phyloP scores from a whole-genome alignment of 2,888 invertebrate genomes.

The Pollenia angustigena region DNA sequence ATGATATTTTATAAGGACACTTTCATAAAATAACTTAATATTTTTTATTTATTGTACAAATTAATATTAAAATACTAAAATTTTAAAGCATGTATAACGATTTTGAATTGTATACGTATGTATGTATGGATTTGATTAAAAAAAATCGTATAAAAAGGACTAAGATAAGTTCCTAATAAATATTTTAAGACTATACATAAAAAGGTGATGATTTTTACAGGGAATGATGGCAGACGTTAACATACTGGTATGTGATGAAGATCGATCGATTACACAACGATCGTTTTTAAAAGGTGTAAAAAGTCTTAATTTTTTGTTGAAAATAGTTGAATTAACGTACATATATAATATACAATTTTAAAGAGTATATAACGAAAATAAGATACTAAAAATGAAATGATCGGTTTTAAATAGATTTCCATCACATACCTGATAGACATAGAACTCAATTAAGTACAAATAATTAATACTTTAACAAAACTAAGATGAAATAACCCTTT shows the following conservation, averaged over 20 bases:
- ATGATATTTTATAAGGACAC: conserved; percentile 43
- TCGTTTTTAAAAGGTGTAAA: no score
- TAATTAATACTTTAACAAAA: conserved; percentile 53
- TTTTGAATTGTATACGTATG: background rate
- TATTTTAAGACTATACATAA: conserved; percentile 2
- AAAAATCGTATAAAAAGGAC: conserved; percentile 30
- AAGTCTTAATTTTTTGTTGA: no score
- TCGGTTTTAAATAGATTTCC: no score
- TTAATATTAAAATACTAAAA: conserved; percentile 2
- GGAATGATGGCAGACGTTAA: conserved; percentile 55
- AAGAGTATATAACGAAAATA: no score
- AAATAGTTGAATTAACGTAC: no score
- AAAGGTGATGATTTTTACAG: conserved; percentile 16
- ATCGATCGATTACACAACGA: no score
- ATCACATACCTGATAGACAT: conserved; percentile 7
- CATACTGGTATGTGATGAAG: background rate
- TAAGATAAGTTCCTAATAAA: conserved; percentile 7
- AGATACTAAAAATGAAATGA: no score
- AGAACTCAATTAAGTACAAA: conserved; percentile 50
- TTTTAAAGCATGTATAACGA: background rate
- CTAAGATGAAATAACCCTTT: conserved; percentile 21
- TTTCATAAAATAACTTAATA: conserved; percentile 16
- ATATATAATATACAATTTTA: no score
- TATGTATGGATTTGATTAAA: background rate
- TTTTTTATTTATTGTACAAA: background rate